Evolutionary conservation across 2,888 invertebrate genomes (phyloP).

Genomic region (Fissipunctia ypsillon): DNA sequence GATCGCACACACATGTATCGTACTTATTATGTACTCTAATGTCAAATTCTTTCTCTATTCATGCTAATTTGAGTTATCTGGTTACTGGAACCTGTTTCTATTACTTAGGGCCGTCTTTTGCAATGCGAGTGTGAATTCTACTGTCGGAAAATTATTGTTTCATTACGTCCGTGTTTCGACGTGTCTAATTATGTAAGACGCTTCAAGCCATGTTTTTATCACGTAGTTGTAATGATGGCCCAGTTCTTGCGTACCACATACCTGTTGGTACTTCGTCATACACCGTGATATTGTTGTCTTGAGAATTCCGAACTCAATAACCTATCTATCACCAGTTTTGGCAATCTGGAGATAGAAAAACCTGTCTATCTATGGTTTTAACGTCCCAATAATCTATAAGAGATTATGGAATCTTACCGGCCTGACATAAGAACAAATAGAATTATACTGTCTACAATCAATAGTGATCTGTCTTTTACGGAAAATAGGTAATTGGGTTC

Average conservation of each 20-base stretch:
- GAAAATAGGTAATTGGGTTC: too few relatives aligned
- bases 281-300: conserved; percentile 19
- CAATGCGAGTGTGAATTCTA: conserved; percentile 81
- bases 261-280: conserved; percentile 11
- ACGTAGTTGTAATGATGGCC: conserved; percentile 39
- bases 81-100: conserved; percentile 72
- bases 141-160: conserved; percentile 72
- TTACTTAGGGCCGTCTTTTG: conserved; percentile 66
- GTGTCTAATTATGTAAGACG: conserved; percentile 67
- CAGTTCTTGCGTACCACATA: conserved; percentile 41
- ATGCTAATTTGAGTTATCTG: conserved; percentile 74
- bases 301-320: too few relatives aligned
- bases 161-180: conserved; percentile 62
- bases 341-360: too few relatives aligned
- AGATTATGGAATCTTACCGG: too few relatives aligned
- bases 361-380: too few relatives aligned
- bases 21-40: conserved; percentile 63
- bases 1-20: conserved; percentile 65
- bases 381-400: too few relatives aligned
- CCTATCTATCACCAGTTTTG: too few relatives aligned
- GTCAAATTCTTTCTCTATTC: conserved; percentile 63
- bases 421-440: too few relatives aligned
- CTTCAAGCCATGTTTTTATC: conserved; percentile 49
- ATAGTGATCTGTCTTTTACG: too few relatives aligned
- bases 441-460: too few relatives aligned